These are phyloP conservation scores for Tetragonisca angustula DNA, from an alignment of 2,888 invertebrate genomes.

Conservation along the genomic window DNA sequence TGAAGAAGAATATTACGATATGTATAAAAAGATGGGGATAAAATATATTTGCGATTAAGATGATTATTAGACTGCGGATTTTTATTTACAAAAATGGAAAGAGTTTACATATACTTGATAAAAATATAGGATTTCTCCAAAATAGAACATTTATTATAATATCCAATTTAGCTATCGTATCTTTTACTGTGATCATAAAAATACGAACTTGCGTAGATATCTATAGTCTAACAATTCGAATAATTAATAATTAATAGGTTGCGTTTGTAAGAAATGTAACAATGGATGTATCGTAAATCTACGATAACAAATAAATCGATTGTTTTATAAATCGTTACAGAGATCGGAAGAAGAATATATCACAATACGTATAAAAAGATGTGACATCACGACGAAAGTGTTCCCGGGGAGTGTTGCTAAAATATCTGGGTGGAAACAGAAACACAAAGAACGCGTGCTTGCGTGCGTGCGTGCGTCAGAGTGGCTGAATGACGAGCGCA, in stretches of 20 bases:
- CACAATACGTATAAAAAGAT: neutral
- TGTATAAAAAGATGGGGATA: neutral
- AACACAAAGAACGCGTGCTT: constrained; percentile 4
- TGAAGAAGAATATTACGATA: neutral
- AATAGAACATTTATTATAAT: no score
- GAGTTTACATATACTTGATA: no score
- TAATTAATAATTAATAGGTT: no score
- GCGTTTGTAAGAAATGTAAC: neutral
- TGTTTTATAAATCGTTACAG: neutral
- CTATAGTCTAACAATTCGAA: no score
- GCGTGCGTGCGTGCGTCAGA: constrained; percentile 6
- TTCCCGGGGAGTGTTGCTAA: neutral
- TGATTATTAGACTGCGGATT: neutral
- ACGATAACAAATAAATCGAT: neutral
- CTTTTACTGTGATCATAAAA: no score
- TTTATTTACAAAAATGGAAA: neutral
- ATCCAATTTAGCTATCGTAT: no score
- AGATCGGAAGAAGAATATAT: neutral
- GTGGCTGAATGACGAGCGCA: neutral
- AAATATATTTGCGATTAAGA: neutral
- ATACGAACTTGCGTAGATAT: no score
- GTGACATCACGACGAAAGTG: neutral
- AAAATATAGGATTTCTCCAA: no score
- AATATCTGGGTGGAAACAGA: neutral
- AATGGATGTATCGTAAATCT: neutral